Conservation (phyloP, 2,113 vertebrate genomes). For the Phalacrocorax carbo region DNA sequence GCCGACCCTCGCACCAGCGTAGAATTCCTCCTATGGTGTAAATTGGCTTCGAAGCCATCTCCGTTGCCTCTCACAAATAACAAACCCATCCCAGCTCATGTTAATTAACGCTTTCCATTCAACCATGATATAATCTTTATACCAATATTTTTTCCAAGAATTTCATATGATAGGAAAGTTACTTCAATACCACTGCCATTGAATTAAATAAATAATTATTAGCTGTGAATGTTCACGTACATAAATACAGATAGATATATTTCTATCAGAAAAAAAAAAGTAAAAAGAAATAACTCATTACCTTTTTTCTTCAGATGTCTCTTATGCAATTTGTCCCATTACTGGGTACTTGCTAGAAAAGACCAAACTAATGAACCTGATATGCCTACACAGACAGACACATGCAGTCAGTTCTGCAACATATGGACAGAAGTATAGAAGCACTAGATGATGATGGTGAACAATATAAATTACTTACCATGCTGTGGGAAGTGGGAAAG, state of each 20-base stretch:
- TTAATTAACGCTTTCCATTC: not conserved
- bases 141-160: not conserved
- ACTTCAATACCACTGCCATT: not conserved
- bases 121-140: not conserved
- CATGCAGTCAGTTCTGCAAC: not conserved
- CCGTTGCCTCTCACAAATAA: not conserved
- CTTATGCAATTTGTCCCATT: not conserved
- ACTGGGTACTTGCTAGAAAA: not conserved
- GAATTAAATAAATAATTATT: not conserved
- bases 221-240: not conserved
- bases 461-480: not conserved
- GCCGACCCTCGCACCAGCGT: too few species aligned
- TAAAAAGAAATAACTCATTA: not conserved
- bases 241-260: not conserved
- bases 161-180: not conserved
- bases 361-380: not conserved
- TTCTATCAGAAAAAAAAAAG: not conserved
- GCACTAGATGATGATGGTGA: not conserved
- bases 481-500: not conserved
- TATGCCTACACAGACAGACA: not conserved
- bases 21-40: rapidly evolving
- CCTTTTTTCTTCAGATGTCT: not conserved
- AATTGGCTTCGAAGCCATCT: not conserved
- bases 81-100: not conserved
- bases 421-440: not conserved